These are phyloP conservation scores for Balanococcus diminutus DNA, from an alignment of 2,888 invertebrate species.

Conservation along the genomic window DNA sequence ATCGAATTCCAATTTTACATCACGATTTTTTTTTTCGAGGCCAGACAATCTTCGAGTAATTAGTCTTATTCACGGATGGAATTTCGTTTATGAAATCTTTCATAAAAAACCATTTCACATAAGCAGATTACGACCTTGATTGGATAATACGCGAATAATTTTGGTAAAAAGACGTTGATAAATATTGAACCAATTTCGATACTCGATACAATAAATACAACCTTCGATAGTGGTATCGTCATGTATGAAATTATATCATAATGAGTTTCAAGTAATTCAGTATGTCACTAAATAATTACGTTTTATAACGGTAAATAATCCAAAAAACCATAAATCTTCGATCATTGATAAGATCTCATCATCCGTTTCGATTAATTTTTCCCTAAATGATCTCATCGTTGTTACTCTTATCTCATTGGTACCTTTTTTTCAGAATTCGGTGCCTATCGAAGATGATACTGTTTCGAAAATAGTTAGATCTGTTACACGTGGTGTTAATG, in stretches of 20 bases:
- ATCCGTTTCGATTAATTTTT: too few species aligned
- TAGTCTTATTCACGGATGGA: not conserved
- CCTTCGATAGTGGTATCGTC: not conserved
- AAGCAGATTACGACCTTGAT: constrained; percentile 3
- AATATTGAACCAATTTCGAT: constrained; percentile 14
- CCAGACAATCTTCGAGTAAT: not conserved
- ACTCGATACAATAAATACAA: not conserved
- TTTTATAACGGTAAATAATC: not conserved
- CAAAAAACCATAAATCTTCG: not conserved
- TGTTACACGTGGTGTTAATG: too few species aligned
- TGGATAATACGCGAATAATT: not conserved
- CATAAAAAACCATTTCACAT: not conserved
- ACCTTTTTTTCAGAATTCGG: too few species aligned
- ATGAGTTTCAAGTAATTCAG: not conserved
- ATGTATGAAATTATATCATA: not conserved
- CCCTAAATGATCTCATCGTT: too few species aligned
- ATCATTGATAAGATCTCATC: not conserved
- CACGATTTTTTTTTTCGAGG: not conserved
- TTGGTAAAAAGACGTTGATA: not conserved
- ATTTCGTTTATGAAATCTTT: not conserved
- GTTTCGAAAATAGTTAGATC: too few species aligned
- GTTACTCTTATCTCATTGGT: too few species aligned
- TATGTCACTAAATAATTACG: not conserved
- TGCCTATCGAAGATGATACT: too few species aligned
- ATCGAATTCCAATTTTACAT: too few species aligned